Conservation (phyloP, 2,888 invertebrate genomes). For the Acleris cristana region DNA sequence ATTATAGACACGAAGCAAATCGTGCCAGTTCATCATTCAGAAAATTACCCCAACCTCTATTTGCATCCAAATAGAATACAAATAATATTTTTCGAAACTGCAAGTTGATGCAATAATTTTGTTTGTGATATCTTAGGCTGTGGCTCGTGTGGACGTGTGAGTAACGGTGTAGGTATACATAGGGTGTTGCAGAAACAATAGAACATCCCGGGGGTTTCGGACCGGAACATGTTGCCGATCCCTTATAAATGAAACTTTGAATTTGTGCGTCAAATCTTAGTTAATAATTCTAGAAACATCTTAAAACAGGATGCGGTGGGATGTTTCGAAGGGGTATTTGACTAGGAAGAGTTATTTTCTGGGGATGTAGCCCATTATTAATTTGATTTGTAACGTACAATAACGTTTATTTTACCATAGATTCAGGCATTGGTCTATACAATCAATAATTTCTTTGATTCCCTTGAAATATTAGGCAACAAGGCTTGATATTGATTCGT, state of each 20-base stretch:
- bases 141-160: constrained; percentile 4
- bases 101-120: background rate
- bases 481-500: too few relatives aligned
- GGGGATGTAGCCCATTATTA: constrained; percentile 3
- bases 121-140: constrained; percentile 8
- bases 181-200: constrained; percentile 57
- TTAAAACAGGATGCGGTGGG: constrained; percentile 78
- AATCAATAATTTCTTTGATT: too few relatives aligned
- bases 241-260: constrained; percentile 70
- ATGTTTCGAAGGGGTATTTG: constrained; percentile 58
- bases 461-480: too few relatives aligned
- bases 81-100: constrained; percentile 14
- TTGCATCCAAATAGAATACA: background rate
- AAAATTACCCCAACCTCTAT: constrained; percentile 3
- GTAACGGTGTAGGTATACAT: constrained; percentile 26
- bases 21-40: constrained; percentile 11
- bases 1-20: constrained; percentile 29
- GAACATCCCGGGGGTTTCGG: constrained; percentile 69
- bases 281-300: constrained; percentile 83
- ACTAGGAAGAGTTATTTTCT: constrained; percentile 26
- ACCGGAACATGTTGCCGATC: constrained; percentile 72
- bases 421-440: too few relatives aligned
- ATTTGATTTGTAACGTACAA: constrained; percentile 9
- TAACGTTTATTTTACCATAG: background rate
- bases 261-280: constrained; percentile 80